Evolutionary conservation across 2,888 invertebrate species (phyloP), one percentile per base, ranked within the genome.

Genomic region (Epirrita christyi): DNA sequence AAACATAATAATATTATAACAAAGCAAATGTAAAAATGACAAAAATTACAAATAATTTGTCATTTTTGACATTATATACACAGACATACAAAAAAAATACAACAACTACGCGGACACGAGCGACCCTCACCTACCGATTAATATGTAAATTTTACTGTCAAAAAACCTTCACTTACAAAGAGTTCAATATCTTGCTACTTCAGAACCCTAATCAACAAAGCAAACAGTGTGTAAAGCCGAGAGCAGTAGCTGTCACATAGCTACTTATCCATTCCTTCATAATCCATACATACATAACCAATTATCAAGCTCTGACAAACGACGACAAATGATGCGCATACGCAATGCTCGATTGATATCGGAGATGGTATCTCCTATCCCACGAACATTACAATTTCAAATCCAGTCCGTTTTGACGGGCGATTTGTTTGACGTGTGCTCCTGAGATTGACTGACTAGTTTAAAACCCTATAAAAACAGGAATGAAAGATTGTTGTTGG

Each of bases 311-410:
- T 4, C 49, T 49, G 56, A 53, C 53, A 49, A 46, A 53, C 41
- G 41, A 51, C 54, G 54, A 59, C 59, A 59, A 59, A 59, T 46
- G 53, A 58, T 59, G 53, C 52, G 28, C 59, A 59, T 59, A 51
- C 46, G 13, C 38, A 50, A 55, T 76, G 11, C 28, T 13, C 52
- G 66, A 62, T 62, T 49, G 42, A 42, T 61, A 66, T 64, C 59
- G 6, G 28, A 67, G 75, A 75, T 73, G 63, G 46, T 70, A 71
- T 69, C 69, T 63, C 27, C 55, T 55, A 65, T 79, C 77, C 70
- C 77, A 79, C 78, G 73, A 72, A 48, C 58, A 80, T 80, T 80
- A 73, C 72, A 78, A 76, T 78, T 71, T 72, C 62, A 76, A 75
- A 78, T 79, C 13, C 11, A 37, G 13, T 36, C 28, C 27, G 43